Evolutionary conservation across 2,888 invertebrate species (phyloP), one percentile per base, ranked within the genome.

Genomic region (Galerucella pusilla): DNA sequence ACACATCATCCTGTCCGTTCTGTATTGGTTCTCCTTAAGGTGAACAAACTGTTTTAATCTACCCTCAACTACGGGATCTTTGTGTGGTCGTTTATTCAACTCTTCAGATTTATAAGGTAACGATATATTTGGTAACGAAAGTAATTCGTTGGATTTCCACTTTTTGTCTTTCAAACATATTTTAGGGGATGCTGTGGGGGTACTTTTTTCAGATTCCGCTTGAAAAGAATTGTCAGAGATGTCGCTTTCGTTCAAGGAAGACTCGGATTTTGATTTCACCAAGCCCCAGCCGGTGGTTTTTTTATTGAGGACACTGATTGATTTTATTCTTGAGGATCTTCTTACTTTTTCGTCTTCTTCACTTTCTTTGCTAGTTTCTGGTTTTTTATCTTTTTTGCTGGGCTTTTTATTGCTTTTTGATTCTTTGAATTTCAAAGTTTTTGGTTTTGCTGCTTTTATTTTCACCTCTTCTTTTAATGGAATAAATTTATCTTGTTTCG

Each of bases 11-110:
- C 96, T 91, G 80, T 96, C 96, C 57, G 92, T 92, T 76, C 95
- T 90, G 88, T 97, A 97, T 78, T 94, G 91, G 89, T 97, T 97
- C 85, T 97, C 97, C 70, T 92, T 92, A 67, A 97, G 91, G 82
- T 93, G 91, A 77, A 94, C 92, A 87, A 94, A 97, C 82, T 93
- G 93, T 76, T 93, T 93, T 79, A 96, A 90, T 79, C 91, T 88
- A 70, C 89, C 89, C 78, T 89, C 89, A 80, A 92, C 90, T 81
- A 91, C 90, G 68, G 81, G 78, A 60, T 82, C 81, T 67, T 77
- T 74, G 59, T 61, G 74, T 60, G 65, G 78, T 74, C 73, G 20
- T 61, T 79, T 79, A 1, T 93, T 93, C 9, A 28, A 46, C 71
- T 90, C 90, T 69, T 89, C 89, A 68, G 90, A 57, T 63, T 78